Conservation (phyloP, 2,888 invertebrate genomes). For the Acanthosoma haemorrhoidale region DNA sequence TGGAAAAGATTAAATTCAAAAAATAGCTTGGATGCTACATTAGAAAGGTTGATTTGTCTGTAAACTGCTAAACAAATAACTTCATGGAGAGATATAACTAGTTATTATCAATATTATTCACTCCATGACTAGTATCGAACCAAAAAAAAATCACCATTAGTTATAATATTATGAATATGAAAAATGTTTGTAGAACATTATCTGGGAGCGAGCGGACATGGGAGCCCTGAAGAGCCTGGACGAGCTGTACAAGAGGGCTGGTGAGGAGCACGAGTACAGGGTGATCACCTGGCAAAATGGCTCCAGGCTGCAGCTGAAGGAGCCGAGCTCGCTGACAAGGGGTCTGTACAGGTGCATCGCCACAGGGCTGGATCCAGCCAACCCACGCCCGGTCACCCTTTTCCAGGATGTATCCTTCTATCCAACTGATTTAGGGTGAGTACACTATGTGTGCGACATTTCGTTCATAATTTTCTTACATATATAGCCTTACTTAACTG, state of each 20-base stretch:
- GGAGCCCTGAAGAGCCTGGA: constrained; percentile 41
- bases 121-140: too few relatives aligned
- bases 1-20: too few relatives aligned
- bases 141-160: too few relatives aligned
- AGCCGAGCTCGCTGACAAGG: constrained; percentile 40
- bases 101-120: too few relatives aligned
- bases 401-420: constrained; percentile 43
- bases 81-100: too few relatives aligned
- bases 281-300: constrained; percentile 40
- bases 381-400: constrained; percentile 39
- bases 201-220: constrained; percentile 43
- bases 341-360: constrained; percentile 43
- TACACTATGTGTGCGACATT: too few relatives aligned
- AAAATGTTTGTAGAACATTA: constrained; percentile 42
- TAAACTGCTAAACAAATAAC: too few relatives aligned
- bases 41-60: too few relatives aligned
- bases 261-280: constrained; percentile 41
- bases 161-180: neutral
- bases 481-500: too few relatives aligned
- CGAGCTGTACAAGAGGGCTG: constrained; percentile 40
- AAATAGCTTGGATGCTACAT: too few relatives aligned
- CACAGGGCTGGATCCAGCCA: constrained; percentile 40
- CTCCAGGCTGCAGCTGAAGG: constrained; percentile 41
- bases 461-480: too few relatives aligned
- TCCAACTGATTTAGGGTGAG: constrained; percentile 38